These are phyloP conservation scores for Ostrea edulis DNA, from an alignment of 1,140 invertebrate species.

Conservation along the genomic window DNA sequence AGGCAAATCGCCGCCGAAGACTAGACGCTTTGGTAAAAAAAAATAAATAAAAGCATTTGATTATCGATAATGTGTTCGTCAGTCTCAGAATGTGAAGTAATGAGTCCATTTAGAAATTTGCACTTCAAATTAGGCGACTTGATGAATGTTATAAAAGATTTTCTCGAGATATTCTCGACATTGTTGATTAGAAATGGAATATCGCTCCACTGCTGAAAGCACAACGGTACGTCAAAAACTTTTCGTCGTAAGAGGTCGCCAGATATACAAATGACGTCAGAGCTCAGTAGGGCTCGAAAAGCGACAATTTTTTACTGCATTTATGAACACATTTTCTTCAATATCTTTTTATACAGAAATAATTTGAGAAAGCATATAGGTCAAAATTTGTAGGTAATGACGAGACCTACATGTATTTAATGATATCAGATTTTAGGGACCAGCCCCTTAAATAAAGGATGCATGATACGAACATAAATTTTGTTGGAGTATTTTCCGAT, in stretches of 20 bases:
- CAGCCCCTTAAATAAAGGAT: too few relatives aligned
- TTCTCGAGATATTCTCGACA: slow-evolving; percentile 9
- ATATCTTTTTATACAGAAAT: too few relatives aligned
- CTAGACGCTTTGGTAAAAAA: background rate
- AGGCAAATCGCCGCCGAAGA: background rate
- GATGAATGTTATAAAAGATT: slow-evolving; percentile 36
- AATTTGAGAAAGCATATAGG: too few relatives aligned
- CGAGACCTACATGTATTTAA: too few relatives aligned
- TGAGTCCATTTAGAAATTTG: slow-evolving; percentile 37
- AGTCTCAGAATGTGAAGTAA: slow-evolving; percentile 14
- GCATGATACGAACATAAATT: too few relatives aligned
- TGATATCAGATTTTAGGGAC: too few relatives aligned
- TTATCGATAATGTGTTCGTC: slow-evolving; percentile 15
- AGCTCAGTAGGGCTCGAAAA: background rate
- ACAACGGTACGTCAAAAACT: background rate
- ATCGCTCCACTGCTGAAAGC: background rate
- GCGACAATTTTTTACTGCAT: too few relatives aligned
- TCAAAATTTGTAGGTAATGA: too few relatives aligned
- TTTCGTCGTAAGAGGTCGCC: background rate
- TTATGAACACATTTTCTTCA: too few relatives aligned
- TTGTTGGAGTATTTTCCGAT: too few relatives aligned
- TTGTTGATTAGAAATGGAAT: background rate
- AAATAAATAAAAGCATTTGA: background rate
- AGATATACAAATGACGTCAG: background rate
- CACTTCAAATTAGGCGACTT: slow-evolving; percentile 10